Conservation (phyloP, 1,140 invertebrate species). For the Ostrea edulis region DNA sequence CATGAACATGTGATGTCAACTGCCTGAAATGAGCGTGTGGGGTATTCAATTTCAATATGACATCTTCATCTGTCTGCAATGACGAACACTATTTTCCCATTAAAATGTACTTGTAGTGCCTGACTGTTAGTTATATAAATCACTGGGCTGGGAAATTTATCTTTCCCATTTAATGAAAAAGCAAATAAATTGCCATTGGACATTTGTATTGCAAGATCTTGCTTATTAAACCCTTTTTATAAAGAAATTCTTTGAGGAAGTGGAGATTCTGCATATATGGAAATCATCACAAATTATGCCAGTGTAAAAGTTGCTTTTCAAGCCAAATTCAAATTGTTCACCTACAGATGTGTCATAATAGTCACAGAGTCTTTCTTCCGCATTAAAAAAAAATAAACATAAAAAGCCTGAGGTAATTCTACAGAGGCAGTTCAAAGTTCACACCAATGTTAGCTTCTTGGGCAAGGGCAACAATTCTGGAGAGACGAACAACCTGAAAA, state of each 20-base stretch:
- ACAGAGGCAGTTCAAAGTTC: slow-evolving; percentile 96
- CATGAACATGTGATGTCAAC: background rate
- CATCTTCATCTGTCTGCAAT: no score
- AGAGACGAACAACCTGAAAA: slow-evolving; percentile 88
- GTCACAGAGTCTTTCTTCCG: background rate
- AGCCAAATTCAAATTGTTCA: background rate
- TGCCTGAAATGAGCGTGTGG: background rate
- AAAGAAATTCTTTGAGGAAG: background rate
- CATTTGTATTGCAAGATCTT: background rate
- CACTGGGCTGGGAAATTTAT: background rate
- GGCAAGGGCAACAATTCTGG: slow-evolving; percentile 95
- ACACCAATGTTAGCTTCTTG: slow-evolving; percentile 95
- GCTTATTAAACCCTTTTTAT: background rate
- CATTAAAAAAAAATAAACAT: background rate
- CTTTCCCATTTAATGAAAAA: background rate
- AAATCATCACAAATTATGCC: background rate
- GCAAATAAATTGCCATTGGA: background rate
- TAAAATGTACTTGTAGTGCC: background rate
- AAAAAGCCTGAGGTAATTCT: slow-evolving; percentile 57
- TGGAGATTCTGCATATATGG: background rate
- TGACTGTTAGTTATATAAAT: background rate
- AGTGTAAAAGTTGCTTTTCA: background rate
- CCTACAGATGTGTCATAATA: background rate
- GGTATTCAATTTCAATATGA: background rate
- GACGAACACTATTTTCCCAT: no score